Percentiles rank a stretch among this genome's conserved stretches.
Evolutionary conservation across 2,797 vertebrate genomes (phyloP).

Genomic region (Mallotus villosus): DNA sequence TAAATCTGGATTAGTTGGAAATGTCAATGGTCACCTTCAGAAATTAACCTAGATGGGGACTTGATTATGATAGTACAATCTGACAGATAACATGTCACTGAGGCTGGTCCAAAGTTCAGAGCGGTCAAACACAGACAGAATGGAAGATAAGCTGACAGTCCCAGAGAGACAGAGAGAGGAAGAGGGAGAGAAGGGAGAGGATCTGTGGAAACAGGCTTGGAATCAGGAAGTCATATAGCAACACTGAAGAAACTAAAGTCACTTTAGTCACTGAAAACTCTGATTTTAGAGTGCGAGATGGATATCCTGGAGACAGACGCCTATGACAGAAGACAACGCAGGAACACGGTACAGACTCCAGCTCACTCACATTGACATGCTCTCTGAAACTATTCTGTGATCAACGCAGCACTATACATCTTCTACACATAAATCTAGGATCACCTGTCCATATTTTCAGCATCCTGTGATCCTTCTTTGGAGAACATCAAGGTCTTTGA

Average conservation of each 20-base stretch:
- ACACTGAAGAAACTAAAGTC: constrained; percentile 7
- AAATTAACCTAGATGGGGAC: constrained; percentile 44
- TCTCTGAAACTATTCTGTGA: not conserved
- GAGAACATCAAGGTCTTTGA: not conserved
- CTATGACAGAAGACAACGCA: constrained; percentile 70
- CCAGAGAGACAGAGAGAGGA: constrained; percentile 9
- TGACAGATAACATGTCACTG: constrained; percentile 50
- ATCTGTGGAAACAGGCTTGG: too few species aligned
- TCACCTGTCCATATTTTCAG: not conserved
- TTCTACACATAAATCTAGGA: not conserved
- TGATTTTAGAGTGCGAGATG: constrained; percentile 55
- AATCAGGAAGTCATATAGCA: not conserved
- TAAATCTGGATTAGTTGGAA: constrained; percentile 14
- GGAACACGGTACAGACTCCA: constrained; percentile 67
- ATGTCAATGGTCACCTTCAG: constrained; percentile 62
- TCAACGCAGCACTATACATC: not conserved
- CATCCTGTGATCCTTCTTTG: not conserved
- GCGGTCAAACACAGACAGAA: constrained; percentile 29
- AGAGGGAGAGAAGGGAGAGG: constrained; percentile 15
- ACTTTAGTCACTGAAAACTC: not conserved
- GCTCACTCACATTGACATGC: not conserved
- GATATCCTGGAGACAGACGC: constrained; percentile 79
- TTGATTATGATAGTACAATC: constrained; percentile 69
- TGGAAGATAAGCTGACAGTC: constrained; percentile 28
- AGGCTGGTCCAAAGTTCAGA: constrained; percentile 72